Evolutionary conservation across 2,888 invertebrate species (phyloP).

Genomic region (Ornithoptera priamus): DNA sequence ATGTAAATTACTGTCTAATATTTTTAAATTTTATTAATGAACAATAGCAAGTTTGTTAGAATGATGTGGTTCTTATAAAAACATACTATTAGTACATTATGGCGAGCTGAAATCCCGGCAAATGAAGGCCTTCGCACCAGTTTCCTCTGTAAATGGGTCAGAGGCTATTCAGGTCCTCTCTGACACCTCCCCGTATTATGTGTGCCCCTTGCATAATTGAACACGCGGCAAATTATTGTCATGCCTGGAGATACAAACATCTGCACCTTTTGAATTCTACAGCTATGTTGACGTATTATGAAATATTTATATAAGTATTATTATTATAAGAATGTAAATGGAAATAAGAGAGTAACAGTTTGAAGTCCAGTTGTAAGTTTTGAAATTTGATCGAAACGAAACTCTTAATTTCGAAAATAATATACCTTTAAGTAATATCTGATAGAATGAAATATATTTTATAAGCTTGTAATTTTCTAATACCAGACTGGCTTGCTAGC

Average conservation of each 20-base stretch:
- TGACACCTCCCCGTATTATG: constrained; percentile 52
- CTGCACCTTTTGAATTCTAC: constrained; percentile 50
- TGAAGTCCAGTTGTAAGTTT: no score
- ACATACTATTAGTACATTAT: constrained; percentile 30
- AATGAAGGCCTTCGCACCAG: constrained; percentile 56
- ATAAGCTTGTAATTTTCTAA: no score
- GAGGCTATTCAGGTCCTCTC: constrained; percentile 64
- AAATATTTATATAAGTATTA: background rate
- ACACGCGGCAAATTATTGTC: constrained; percentile 75
- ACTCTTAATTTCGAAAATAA: no score
- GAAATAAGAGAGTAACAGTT: no score
- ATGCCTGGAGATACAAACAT: constrained; percentile 55
- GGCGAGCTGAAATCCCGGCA: constrained; percentile 47
- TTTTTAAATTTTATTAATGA: no score
- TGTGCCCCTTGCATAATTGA: constrained; percentile 76
- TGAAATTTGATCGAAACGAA: no score
- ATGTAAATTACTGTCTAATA: no score
- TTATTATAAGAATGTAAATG: background rate
- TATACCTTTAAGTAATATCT: no score
- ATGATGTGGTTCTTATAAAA: background rate
- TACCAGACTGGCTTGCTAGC: no score
- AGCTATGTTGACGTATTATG: constrained; percentile 30
- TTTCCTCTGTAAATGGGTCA: constrained; percentile 74
- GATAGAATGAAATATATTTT: no score
- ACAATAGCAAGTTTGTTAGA: no score